These are phyloP conservation scores for Drosophila mayri DNA, from an alignment of 1,140 invertebrate species.

Conservation along the genomic window DNA sequence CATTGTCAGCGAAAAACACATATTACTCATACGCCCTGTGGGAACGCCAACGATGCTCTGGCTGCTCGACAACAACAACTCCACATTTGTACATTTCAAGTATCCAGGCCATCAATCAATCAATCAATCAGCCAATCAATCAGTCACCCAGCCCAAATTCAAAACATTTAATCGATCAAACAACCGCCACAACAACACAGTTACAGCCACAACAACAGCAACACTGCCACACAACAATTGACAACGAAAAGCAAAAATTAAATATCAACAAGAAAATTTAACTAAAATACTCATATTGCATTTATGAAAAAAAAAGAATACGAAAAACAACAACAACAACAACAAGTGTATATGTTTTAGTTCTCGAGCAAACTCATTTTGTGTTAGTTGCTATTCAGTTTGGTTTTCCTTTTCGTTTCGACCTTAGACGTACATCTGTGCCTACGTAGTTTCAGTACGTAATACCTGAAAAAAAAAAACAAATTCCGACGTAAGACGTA, in stretches of 20 bases:
- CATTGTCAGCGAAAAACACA: conserved; percentile 38
- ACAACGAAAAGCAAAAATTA: conserved; percentile 48
- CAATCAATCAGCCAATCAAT: conserved; percentile 56
- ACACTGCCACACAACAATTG: conserved; percentile 49
- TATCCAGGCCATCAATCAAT: conserved; percentile 46
- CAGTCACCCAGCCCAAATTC: conserved; percentile 48
- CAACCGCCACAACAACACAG: conserved; percentile 34
- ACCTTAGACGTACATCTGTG: conserved; percentile 49
- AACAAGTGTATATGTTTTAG: conserved; percentile 51
- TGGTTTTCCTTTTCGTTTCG: conserved; percentile 43
- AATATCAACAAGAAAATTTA: conserved; percentile 68
- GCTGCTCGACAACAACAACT: conserved; percentile 46
- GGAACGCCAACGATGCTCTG: conserved; percentile 19
- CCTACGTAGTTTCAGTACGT: conserved; percentile 52
- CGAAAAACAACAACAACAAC: conserved; percentile 28
- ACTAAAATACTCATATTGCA: conserved; percentile 59
- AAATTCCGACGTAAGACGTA: conserved; percentile 28
- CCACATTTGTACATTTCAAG: conserved; percentile 56
- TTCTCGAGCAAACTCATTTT: conserved; percentile 70
- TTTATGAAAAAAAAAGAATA: conserved; percentile 55
- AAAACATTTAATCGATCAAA: conserved; percentile 73
- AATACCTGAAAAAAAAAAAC: conserved; percentile 12
- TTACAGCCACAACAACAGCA: conserved; percentile 21
- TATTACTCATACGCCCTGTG: conserved; percentile 59
- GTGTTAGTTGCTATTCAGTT: conserved; percentile 49